Evolutionary conservation across 1,140 invertebrate species (phyloP).

Genomic region (Zaprionus lachaisei): DNA sequence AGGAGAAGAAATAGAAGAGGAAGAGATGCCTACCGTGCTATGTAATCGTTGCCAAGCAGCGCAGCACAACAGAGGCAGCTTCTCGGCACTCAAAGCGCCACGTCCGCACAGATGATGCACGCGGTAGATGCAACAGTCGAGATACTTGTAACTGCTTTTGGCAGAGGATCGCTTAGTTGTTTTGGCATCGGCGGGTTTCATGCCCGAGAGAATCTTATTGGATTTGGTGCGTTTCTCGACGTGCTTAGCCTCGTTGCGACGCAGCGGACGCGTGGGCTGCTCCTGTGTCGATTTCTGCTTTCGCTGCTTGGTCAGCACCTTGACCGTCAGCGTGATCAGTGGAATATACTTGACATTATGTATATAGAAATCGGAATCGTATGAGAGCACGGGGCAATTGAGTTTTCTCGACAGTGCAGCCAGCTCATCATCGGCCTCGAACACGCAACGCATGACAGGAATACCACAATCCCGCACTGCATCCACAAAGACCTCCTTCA

Average conservation of each 20-base stretch:
- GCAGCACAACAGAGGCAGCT: conserved; percentile 92
- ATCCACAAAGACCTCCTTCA: conserved; percentile 90
- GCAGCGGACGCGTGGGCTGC: conserved; percentile 25
- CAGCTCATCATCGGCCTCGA: conserved; percentile 95
- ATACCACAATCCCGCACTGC: conserved; percentile 88
- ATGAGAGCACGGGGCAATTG: conserved; percentile 93
- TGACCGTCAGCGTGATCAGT: conserved; percentile 88
- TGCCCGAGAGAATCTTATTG: conserved; percentile 58
- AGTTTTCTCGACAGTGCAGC: conserved; percentile 90
- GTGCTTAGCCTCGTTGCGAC: conserved; percentile 68
- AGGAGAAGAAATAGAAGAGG: neutral
- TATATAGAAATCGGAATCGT: conserved; percentile 96
- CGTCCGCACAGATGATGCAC: conserved; percentile 89
- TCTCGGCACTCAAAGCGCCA: conserved; percentile 87
- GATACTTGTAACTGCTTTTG: conserved; percentile 77
- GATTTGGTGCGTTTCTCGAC: conserved; percentile 76
- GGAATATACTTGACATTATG: conserved; percentile 93
- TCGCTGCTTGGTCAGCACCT: conserved; percentile 71
- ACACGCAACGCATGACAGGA: conserved; percentile 89
- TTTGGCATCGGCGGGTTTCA: conserved; percentile 22
- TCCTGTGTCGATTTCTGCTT: conserved; percentile 25
- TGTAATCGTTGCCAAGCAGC: conserved; percentile 94
- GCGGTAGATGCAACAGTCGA: conserved; percentile 90
- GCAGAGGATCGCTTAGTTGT: conserved; percentile 10
- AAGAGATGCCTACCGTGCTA: conserved; percentile 84